These are phyloP conservation scores for Dascillus cervinus DNA, from an alignment of 2,888 invertebrate genomes.

Conservation along the genomic window DNA sequence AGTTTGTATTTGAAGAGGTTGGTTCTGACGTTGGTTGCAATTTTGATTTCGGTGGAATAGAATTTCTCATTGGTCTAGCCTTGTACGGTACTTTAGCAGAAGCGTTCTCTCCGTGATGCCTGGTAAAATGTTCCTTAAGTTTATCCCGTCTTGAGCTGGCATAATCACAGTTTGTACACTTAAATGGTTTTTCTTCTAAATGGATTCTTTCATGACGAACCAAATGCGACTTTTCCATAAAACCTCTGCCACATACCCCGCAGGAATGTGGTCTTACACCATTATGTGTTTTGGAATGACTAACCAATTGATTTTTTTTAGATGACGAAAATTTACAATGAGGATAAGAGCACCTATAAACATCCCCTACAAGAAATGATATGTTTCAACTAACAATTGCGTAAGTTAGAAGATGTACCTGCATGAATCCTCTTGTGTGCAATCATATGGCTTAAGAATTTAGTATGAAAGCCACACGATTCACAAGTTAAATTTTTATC, in stretches of 20 bases:
- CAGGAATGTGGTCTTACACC: constrained; percentile 45
- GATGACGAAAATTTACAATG: constrained; percentile 56
- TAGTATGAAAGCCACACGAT: constrained; percentile 59
- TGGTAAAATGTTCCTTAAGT: constrained; percentile 50
- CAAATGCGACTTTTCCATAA: constrained; percentile 60
- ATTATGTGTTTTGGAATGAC: constrained; percentile 58
- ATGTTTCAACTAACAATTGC: not conserved
- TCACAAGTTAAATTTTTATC: constrained; percentile 56
- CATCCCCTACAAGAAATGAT: constrained; percentile 41
- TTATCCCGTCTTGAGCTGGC: constrained; percentile 58
- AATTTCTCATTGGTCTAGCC: constrained; percentile 40
- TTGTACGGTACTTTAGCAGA: constrained; percentile 48
- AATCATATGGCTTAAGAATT: constrained; percentile 57
- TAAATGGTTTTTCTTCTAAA: constrained; percentile 54
- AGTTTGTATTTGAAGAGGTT: constrained; percentile 28
- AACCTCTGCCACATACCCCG: constrained; percentile 52
- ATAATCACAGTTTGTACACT: constrained; percentile 57
- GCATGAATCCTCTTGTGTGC: constrained; percentile 58
- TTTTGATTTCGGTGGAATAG: constrained; percentile 28
- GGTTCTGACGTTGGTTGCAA: constrained; percentile 30
- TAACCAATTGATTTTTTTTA: constrained; percentile 56
- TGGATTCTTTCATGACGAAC: constrained; percentile 60
- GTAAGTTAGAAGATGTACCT: constrained; percentile 30
- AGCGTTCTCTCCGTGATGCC: constrained; percentile 46
- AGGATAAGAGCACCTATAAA: constrained; percentile 54